Conservation (phyloP, 2,113 vertebrate species). For the Aleadryas rufinucha region DNA sequence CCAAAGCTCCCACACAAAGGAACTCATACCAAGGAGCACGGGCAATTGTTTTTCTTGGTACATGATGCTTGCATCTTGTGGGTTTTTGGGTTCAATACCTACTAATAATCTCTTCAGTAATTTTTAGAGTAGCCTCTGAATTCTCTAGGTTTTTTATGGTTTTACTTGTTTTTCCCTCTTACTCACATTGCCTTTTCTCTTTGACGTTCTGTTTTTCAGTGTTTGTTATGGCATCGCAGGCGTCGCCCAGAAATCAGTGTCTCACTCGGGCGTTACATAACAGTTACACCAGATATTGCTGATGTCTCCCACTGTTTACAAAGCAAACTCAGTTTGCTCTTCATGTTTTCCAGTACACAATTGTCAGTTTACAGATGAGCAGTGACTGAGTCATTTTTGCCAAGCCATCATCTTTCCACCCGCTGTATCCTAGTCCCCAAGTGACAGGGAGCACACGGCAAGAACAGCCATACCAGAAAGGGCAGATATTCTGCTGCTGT, state of each 20-base stretch:
- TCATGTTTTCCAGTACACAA: conserved; percentile 1
- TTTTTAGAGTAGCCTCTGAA: not conserved
- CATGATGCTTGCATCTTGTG: not conserved
- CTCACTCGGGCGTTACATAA: not conserved
- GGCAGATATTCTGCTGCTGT: not conserved
- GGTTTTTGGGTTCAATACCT: not conserved
- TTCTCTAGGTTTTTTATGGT: not conserved
- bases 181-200: not conserved
- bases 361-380: not conserved
- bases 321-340: not conserved
- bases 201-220: not conserved
- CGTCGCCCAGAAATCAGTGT: not conserved
- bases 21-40: not conserved
- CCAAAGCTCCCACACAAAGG: not conserved
- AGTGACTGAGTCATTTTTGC: not conserved
- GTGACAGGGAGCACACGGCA: not conserved
- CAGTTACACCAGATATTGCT: not conserved
- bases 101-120: not conserved
- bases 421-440: not conserved
- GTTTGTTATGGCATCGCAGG: not conserved
- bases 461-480: not conserved
- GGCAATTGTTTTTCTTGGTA: not conserved
- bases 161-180: not conserved
- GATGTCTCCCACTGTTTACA: conserved; percentile 9
- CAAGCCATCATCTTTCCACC: not conserved